Evolutionary conservation across 2,888 invertebrate species (phyloP).

Genomic region (Balanococcus diminutus): DNA sequence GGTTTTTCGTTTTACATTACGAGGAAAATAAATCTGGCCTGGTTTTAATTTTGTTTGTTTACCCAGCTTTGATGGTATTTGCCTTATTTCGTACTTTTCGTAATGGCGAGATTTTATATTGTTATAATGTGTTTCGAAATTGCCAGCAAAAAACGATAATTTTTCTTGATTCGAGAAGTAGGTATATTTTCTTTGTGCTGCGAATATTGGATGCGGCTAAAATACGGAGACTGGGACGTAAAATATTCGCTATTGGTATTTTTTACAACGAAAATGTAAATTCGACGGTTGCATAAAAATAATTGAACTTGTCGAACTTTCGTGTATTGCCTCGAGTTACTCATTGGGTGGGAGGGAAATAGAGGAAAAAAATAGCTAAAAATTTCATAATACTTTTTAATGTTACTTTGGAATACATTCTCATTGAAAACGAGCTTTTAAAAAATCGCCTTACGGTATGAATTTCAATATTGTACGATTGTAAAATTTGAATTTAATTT

Average conservation of each 20-base stretch:
- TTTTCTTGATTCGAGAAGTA: neutral
- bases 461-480: slow-evolving; percentile 36
- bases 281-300: slow-evolving; percentile 33
- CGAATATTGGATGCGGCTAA: neutral
- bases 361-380: neutral
- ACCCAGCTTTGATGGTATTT: slow-evolving; percentile 18
- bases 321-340: neutral
- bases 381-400: neutral
- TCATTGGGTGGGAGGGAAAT: neutral
- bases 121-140: neutral
- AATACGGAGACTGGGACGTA: neutral
- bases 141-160: neutral
- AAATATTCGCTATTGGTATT: slow-evolving; percentile 21
- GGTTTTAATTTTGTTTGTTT: slow-evolving; percentile 37
- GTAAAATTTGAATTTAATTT: slow-evolving; percentile 23
- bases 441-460: neutral
- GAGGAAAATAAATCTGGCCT: slow-evolving; percentile 24
- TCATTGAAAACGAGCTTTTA: slow-evolving; percentile 24
- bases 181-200: neutral
- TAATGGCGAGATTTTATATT: neutral
- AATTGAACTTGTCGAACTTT: slow-evolving; percentile 35
- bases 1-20: slow-evolving; percentile 7
- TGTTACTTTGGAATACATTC: neutral
- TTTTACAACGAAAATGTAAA: slow-evolving; percentile 10
- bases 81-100: slow-evolving; percentile 16